Conservation (phyloP, 2,888 invertebrate species). For the Aleiodes testaceus region DNA sequence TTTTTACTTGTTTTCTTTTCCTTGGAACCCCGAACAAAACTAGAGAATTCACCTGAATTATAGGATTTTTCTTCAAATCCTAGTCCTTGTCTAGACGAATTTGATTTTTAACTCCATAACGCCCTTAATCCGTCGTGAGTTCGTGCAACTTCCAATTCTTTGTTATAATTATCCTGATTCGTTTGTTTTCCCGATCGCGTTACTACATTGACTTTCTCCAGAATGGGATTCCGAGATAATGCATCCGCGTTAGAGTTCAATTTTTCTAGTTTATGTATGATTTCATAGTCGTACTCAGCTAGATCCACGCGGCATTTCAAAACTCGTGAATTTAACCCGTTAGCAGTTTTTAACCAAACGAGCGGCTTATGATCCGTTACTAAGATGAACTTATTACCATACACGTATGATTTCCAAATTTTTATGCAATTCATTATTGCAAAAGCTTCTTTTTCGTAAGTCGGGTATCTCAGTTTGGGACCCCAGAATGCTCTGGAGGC, state of each 20-base stretch:
- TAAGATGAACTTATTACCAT: constrained; percentile 53
- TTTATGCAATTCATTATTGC: constrained; percentile 43
- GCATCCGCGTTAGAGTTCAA: neutral
- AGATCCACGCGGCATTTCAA: constrained; percentile 40
- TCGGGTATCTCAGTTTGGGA: constrained; percentile 6
- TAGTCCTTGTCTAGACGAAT: too few species aligned
- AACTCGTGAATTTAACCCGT: constrained; percentile 58
- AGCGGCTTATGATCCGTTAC: too few species aligned
- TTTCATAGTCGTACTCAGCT: constrained; percentile 57
- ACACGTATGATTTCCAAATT: constrained; percentile 59
- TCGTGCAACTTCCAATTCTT: too few species aligned
- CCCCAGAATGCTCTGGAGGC: neutral
- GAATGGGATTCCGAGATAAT: neutral
- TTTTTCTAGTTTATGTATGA: constrained; percentile 49
- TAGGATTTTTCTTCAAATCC: too few species aligned
- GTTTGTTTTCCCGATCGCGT: too few species aligned
- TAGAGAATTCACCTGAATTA: too few species aligned
- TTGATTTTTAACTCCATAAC: too few species aligned
- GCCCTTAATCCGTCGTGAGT: too few species aligned
- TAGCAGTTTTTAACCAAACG: constrained; percentile 48
- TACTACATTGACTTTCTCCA: too few species aligned
- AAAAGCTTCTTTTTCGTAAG: constrained; percentile 33
- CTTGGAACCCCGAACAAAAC: too few species aligned
- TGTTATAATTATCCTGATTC: too few species aligned
- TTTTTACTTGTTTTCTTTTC: too few species aligned